Evolutionary conservation across 1,140 invertebrate genomes (phyloP), one percentile per base, ranked within the genome.

Genomic region (Zaprionus camerounensis): DNA sequence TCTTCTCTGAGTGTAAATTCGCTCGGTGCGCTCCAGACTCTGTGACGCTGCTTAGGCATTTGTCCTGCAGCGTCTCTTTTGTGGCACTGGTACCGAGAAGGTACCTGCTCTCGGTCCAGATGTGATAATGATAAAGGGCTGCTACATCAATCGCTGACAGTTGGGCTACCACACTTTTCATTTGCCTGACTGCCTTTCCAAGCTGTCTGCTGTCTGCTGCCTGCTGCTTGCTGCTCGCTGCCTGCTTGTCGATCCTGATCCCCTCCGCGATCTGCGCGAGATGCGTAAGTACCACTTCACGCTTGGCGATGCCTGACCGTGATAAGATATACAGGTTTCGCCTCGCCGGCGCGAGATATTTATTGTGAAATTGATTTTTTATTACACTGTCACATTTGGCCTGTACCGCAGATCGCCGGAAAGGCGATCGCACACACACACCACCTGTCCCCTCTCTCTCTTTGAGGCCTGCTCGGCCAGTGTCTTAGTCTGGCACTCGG

Each of bases 121-220:
- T 91, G 90, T 87, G 90, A 86, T 91, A 91, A 91, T 91, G 90
- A 91, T 91, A 91, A 91, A 91, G 90, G 82, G 90, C 70, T 82
- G 81, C 82, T 91, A 91, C 90, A 91, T 91, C 90, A 91, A 91
- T 92, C 90, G 90, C 81, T 91, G 90, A 91, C 90, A 91, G 90
- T 91, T 76, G 78, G 81, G 90, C 90, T 91, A 91, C 90, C 90
- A 91, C 91, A 91, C 86, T 91, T 91, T 91, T 84, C 75, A 79
- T 82, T 82, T 84, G 65, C 66, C 70, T 65, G 55, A 49, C 46
- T 58, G 44, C 31, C 49, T 61, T 56, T 56, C 38, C 67, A 15
- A 55, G 41, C 59, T 59, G 56, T 51, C 71, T 65, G 41, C 59
- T 59, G 56, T 51, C 71, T 65, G 36, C n/a, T 71, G 62, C n/a